phyloP scores from a whole-genome alignment of 2,797 vertebrate genomes.

The Mus minutoides region DNA sequence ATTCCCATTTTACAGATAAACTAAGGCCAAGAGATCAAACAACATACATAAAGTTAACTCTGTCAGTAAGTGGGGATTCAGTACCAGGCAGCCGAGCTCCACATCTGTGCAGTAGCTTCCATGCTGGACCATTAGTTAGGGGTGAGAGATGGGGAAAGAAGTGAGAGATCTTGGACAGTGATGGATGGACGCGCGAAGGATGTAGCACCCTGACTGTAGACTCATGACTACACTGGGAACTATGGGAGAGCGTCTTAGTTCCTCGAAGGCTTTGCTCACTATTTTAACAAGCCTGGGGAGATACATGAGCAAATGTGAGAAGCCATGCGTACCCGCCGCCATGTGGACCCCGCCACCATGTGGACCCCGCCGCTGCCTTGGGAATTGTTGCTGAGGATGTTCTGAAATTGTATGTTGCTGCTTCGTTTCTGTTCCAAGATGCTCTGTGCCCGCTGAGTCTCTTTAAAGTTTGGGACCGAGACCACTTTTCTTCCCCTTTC shows the following conservation, averaged over 20 bases:
- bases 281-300: slow-evolving; percentile 22
- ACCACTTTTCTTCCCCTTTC: background rate
- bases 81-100: background rate
- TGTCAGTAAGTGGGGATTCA: background rate
- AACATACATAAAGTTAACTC: background rate
- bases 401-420: background rate
- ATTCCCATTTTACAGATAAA: slow-evolving; percentile 10
- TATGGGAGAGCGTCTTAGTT: background rate
- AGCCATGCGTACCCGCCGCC: background rate
- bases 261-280: background rate
- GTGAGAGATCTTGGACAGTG: background rate
- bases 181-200: accelerated
- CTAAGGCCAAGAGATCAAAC: slow-evolving; percentile 37
- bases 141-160: background rate
- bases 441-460: background rate
- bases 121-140: background rate
- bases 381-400: background rate
- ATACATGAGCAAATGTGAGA: background rate
- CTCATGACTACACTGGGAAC: background rate
- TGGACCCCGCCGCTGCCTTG: too few relatives aligned
- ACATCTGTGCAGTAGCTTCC: background rate
- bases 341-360: too few relatives aligned
- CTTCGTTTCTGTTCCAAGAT: background rate
- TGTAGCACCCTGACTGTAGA: background rate
- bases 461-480: background rate